Evolutionary conservation across 2,797 vertebrate species (phyloP), one percentile per base, ranked within the genome.

Genomic region (Rhynchotus rufescens): DNA sequence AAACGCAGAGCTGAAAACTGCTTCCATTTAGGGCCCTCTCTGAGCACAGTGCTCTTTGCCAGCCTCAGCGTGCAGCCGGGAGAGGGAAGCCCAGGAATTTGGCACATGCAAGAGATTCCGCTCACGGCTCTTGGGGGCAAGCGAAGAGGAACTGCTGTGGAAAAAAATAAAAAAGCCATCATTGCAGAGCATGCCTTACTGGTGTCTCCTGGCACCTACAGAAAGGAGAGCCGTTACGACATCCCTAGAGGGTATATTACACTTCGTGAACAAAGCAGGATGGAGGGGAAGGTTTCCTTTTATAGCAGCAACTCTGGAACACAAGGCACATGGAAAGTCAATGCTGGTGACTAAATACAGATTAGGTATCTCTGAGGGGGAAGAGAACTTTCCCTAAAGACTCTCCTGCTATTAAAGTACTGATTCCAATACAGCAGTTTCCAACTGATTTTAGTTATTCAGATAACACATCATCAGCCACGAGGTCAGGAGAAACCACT

Each of bases 141-240:
- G 32, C 7, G 12, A 9, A 30, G 28, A 36, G 30, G 40, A 42
- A 44, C 13, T 16, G 75, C 61, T 51, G 67, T 26, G 26, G 23
- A 4, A 30, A 30, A 49, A 30, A 65, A 81, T 9, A 25, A 49
- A 30, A 65, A 81, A 10, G 20, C 19, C 16, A 22, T 84, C 42
- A 67, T 5, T 19, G 40, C 69, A 15, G 20, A 57, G 38, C 0
- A 1, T 0, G 19, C 4, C 32, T 30, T 65, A 34, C 10, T 1
- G 3, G 60, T 25, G 42, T 61, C 51, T 80, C 54, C 61, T 30
- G 57, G 84, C 28, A 83, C 56, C 77, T 32, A n/a, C 36, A 28
- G 74, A 13, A 25, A 21, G 22, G 60, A 67, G 44, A 61, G 30
- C 80, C 1, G 0, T 28, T 65, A 69, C 16, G 14, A 45, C 36